Evolutionary conservation across 2,797 vertebrate genomes (phyloP), one percentile per base, ranked within the genome.

Genomic region (Cirrhinus molitorella): DNA sequence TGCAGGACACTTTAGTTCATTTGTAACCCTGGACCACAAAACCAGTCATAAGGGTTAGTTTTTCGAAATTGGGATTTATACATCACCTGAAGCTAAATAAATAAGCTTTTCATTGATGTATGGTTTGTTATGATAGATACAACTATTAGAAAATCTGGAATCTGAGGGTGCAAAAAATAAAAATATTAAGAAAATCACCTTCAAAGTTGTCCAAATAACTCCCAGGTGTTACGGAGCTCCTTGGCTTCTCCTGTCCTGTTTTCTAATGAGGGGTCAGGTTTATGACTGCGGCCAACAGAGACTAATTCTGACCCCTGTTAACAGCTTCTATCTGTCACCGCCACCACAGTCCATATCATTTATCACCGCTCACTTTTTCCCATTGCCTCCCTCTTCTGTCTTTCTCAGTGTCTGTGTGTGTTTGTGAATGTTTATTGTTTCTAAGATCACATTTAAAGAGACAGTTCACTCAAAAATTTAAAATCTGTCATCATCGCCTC

Each of bases 271-370:
- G 34, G 34, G n/a, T 68, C 78, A 80, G 66, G 91, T 92, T 91
- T 79, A 81, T 94, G 92, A 94, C 93, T 92, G 91, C 89, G 90
- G 91, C 92, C 92, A 92, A 94, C 93, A 93, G 93, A 92, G 90
- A 91, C 91, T 94, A 92, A 94, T 91, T 94, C 66, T 85, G 86
- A 89, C 86, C 89, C 86, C 86, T 87, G 45, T 78, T 89, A 89
- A 92, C 93, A 94, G 92, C 92, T 91, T 93, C 91, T 91, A 79
- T 88, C 91, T 93, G 92, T 91, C 93, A 92, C 90, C 89, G 85
- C 84, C 59, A 77, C 85, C 88, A 57, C 80, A 85, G 88, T 91
- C 83, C 85, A 91, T 90, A 89, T 91, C 91, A 91, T 94, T 93
- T 90, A 88, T 94, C 93, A 93, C 53, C 14, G 37, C 47, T 81